phyloP scores from a whole-genome alignment of 2,888 invertebrate species.

The Eupithecia subfuscata region DNA sequence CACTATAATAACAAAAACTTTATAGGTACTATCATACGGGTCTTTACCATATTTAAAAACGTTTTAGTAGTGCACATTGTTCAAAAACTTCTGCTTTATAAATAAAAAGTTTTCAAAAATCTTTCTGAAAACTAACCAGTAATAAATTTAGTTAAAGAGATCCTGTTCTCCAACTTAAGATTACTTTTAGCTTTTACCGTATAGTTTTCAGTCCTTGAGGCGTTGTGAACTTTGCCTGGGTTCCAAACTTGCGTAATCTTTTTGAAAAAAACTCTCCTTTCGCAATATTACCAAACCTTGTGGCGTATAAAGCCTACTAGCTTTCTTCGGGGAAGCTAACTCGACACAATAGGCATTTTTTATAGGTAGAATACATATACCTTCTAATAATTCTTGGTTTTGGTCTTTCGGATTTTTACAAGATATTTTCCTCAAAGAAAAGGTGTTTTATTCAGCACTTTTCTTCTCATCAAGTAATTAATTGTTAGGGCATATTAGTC shows the following conservation, averaged over 20 bases:
- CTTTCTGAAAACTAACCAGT: conserved; percentile 4
- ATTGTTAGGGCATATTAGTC: neutral
- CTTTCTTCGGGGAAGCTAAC: no score
- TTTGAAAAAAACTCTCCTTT: neutral
- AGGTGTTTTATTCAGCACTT: neutral
- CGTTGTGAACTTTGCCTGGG: neutral
- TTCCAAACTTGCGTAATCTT: neutral
- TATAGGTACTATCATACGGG: neutral
- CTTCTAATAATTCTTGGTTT: neutral
- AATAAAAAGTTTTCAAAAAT: neutral
- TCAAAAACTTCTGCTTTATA: neutral
- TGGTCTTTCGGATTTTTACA: neutral
- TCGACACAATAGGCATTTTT: no score
- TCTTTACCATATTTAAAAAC: neutral
- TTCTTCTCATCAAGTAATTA: neutral
- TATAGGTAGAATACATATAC: no score
- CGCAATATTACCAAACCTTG: no score
- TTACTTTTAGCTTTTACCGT: conserved; percentile 9
- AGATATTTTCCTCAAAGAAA: neutral
- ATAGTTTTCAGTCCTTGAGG: conserved; percentile 14
- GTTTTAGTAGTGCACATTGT: neutral
- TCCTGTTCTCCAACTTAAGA: conserved; percentile 10
- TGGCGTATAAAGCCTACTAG: no score
- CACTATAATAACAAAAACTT: no score
- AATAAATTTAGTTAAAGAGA: conserved; percentile 3